These are phyloP conservation scores for Apeira syringaria DNA, from an alignment of 2,888 invertebrate species.

Conservation along the genomic window DNA sequence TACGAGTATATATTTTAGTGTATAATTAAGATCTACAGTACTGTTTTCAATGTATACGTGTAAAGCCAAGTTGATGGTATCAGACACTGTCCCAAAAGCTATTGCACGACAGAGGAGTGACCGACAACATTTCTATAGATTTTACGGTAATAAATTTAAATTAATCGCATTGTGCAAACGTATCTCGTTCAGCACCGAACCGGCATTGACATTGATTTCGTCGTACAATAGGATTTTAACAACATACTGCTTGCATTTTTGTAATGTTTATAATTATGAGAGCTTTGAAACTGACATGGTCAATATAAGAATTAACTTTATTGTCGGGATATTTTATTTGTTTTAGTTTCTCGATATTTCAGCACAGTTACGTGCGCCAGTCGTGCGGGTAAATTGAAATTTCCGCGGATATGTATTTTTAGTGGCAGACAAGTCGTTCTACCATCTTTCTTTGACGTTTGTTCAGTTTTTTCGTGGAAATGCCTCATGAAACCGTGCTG, in stretches of 20 bases:
- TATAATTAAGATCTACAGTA: background rate
- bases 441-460: too few relatives aligned
- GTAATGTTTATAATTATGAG: conserved; percentile 1
- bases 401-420: too few relatives aligned
- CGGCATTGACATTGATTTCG: conserved; percentile 16
- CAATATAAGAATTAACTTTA: too few relatives aligned
- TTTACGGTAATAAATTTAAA: conserved; percentile 22
- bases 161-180: conserved; percentile 8
- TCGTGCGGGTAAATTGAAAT: too few relatives aligned
- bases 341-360: too few relatives aligned
- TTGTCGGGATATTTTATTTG: too few relatives aligned
- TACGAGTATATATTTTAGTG: too few relatives aligned
- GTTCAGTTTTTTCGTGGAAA: too few relatives aligned
- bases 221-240: conserved; percentile 8
- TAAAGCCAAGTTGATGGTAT: conserved; percentile 1
- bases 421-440: too few relatives aligned
- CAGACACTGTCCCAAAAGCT: conserved; percentile 7
- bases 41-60: background rate
- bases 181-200: conserved; percentile 7
- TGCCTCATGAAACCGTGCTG: too few relatives aligned
- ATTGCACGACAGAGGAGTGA: conserved; percentile 8
- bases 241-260: background rate
- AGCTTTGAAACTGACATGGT: too few relatives aligned
- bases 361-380: too few relatives aligned
- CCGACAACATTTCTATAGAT: conserved; percentile 13